Conservation (phyloP, 2,113 vertebrate genomes). For the Leptosomus discolor region DNA sequence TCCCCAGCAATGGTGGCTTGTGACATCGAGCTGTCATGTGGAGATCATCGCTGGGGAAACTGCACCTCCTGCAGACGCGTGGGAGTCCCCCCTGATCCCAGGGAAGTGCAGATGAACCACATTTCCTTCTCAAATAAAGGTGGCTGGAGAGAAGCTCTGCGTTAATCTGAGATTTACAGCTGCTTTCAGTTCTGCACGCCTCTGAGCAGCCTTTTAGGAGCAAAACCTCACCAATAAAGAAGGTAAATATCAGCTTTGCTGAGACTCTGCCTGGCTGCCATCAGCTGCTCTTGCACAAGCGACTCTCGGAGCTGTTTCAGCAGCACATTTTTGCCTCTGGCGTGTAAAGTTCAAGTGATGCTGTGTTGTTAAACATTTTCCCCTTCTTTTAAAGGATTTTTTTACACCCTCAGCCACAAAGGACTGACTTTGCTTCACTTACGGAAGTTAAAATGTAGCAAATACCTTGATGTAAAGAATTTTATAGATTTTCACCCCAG, state of each 20-base stretch:
- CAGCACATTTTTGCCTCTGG: not conserved
- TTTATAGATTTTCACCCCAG: not conserved
- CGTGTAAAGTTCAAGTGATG: not conserved
- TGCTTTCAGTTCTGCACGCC: not conserved
- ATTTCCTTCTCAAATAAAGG: not conserved
- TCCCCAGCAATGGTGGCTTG: not conserved
- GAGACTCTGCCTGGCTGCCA: not conserved
- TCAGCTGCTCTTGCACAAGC: not conserved
- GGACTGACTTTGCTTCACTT: not conserved
- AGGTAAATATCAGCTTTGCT: not conserved
- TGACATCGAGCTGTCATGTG: not conserved
- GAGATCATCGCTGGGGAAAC: not conserved
- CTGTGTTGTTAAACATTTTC: not conserved
- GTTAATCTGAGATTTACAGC: not conserved
- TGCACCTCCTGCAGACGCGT: fast-evolving
- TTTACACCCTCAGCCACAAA: not conserved
- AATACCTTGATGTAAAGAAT: not conserved
- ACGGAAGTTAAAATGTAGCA: not conserved
- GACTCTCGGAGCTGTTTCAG: not conserved
- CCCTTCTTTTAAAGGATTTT: not conserved
- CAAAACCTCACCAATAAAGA: not conserved
- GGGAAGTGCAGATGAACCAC: not conserved
- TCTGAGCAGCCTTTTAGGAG: not conserved
- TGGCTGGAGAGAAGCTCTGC: not conserved
- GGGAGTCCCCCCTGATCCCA: fast-evolving